Conservation (phyloP, 2,888 invertebrate species). For the Protonemura montana region DNA sequence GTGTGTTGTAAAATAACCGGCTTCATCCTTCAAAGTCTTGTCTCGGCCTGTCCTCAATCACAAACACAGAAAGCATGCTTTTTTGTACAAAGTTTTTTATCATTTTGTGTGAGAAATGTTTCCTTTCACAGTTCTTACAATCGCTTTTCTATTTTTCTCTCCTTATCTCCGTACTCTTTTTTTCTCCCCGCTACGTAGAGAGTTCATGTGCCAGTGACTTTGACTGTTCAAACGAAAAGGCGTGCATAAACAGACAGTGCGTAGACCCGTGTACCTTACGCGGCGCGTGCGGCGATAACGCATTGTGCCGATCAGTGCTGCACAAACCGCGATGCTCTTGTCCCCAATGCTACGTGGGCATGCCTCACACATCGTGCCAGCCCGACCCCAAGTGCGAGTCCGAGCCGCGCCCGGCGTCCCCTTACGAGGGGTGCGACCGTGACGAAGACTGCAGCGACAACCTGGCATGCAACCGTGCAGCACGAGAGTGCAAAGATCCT, state of each 20-base stretch:
- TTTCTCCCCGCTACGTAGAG: conserved; percentile 64
- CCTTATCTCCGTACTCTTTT: conserved; percentile 54
- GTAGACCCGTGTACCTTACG: conserved; percentile 89
- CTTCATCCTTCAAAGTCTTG: conserved; percentile 48
- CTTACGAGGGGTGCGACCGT: conserved; percentile 68
- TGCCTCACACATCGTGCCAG: conserved; percentile 79
- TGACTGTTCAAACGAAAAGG: conserved; percentile 91
- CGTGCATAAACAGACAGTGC: conserved; percentile 90
- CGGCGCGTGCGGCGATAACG: conserved; percentile 88
- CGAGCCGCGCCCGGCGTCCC: conserved; percentile 64
- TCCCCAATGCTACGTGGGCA: conserved; percentile 86
- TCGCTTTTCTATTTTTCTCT: conserved; percentile 71
- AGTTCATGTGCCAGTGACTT: conserved; percentile 89
- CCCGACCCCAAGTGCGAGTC: conserved; percentile 79
- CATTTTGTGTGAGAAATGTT: conserved; percentile 72
- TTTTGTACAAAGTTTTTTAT: conserved; percentile 54
- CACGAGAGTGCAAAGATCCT: conserved; percentile 81
- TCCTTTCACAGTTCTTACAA: conserved; percentile 90
- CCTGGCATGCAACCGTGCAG: conserved; percentile 73
- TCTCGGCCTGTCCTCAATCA: conserved; percentile 58
- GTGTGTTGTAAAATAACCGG: conserved; percentile 44
- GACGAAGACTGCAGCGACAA: conserved; percentile 78
- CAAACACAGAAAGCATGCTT: conserved; percentile 67
- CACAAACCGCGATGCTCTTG: conserved; percentile 89
- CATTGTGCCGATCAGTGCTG: conserved; percentile 83